phyloP scores from a whole-genome alignment of 2,113 vertebrate species.

The Egretta garzetta region DNA sequence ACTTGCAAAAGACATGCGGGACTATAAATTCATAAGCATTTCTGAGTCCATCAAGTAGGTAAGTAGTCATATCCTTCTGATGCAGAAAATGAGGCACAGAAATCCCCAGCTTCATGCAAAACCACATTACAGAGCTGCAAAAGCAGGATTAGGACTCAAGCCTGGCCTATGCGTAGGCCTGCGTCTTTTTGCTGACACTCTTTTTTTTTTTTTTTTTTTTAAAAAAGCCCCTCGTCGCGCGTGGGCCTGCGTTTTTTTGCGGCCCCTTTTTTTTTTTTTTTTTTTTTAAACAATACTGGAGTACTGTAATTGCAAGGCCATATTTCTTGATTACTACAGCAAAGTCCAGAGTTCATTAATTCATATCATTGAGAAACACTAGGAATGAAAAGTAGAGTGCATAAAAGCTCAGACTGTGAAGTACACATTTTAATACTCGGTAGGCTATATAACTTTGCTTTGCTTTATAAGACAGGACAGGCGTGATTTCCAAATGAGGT shows the following conservation, averaged over 20 bases:
- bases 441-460: background rate
- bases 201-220: background rate
- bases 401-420: background rate
- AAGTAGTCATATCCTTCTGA: constrained; percentile 13
- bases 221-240: too few relatives aligned
- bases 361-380: background rate
- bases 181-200: background rate
- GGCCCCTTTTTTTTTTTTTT: background rate
- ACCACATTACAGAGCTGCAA: background rate
- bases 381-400: constrained; percentile 1
- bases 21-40: constrained; percentile 45
- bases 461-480: constrained; percentile 41
- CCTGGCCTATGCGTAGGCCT: background rate
- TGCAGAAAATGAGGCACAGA: constrained; percentile 11
- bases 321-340: background rate
- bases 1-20: constrained; percentile 7
- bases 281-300: background rate
- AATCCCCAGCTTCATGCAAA: background rate
- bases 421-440: background rate
- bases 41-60: constrained; percentile 30
- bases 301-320: background rate
- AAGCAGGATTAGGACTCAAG: background rate
- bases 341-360: constrained; percentile 13
- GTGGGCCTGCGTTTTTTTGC: background rate
- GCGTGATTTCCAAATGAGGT: constrained; percentile 33